These are phyloP conservation scores for Galerucella pusilla DNA, from an alignment of 2,888 invertebrate genomes.

Conservation along the genomic window DNA sequence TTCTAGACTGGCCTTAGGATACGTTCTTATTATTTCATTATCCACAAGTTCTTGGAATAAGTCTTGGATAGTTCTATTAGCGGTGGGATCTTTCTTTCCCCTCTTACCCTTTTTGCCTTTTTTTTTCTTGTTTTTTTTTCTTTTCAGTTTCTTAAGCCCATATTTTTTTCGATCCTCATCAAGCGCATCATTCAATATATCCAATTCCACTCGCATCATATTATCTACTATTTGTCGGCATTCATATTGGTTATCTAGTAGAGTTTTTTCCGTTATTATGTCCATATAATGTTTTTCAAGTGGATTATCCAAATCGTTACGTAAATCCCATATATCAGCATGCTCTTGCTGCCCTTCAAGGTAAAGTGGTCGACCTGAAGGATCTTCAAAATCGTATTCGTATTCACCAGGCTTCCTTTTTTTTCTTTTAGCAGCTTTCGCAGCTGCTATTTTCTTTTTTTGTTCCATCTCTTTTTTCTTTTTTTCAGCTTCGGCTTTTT, in stretches of 20 bases:
- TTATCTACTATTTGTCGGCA: conserved; percentile 78
- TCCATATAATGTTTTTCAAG: conserved; percentile 73
- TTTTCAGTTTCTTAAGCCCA: conserved; percentile 50
- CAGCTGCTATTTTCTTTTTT: conserved; percentile 63
- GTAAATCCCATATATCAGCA: conserved; percentile 66
- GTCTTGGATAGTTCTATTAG: conserved; percentile 70
- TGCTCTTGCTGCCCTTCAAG: conserved; percentile 65
- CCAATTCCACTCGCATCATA: conserved; percentile 71
- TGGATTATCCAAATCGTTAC: conserved; percentile 68
- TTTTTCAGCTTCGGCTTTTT: conserved; percentile 53
- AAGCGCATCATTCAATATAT: conserved; percentile 68
- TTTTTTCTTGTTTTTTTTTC: conserved; percentile 57
- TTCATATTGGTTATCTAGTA: conserved; percentile 73
- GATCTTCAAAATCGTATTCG: conserved; percentile 53
- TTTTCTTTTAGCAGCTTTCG: conserved; percentile 50
- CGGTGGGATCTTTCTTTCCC: conserved; percentile 73
- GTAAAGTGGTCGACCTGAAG: conserved; percentile 62
- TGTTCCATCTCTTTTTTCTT: conserved; percentile 58
- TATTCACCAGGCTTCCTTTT: conserved; percentile 54
- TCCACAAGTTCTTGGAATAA: conserved; percentile 79
- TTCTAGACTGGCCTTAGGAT: conserved; percentile 70
- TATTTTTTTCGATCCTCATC: conserved; percentile 53
- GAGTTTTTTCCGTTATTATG: conserved; percentile 74
- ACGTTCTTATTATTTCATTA: conserved; percentile 75
- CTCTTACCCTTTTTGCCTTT: conserved; percentile 59